A percentile compares a stretch with the other conserved stretches of the same genome.
Evolutionary conservation across 2,797 vertebrate species (phyloP).

Genomic region (Halcyon chelicuti): DNA sequence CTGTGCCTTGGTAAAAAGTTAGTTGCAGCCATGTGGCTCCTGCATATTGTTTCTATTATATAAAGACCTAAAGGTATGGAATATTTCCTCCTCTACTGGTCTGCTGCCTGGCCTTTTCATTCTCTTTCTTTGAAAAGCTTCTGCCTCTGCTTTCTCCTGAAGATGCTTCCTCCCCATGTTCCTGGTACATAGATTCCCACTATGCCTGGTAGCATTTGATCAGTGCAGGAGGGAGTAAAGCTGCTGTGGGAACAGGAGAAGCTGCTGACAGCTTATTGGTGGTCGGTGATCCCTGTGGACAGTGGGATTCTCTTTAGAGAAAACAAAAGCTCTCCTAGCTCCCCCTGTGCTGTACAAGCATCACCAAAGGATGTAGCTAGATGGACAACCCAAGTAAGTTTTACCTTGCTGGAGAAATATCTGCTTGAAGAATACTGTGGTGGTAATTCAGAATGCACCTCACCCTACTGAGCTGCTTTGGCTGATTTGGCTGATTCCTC

Average conservation of each 20-base stretch:
- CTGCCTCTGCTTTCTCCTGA: neutral
- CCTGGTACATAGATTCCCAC: neutral
- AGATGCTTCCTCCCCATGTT: neutral
- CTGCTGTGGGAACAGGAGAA: neutral
- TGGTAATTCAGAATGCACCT: neutral
- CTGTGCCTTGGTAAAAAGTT: neutral
- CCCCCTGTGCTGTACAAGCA: neutral
- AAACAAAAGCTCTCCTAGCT: accelerated
- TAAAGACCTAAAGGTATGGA: neutral
- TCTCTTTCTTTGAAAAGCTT: neutral
- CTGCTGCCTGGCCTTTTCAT: neutral
- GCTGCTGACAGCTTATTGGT: neutral
- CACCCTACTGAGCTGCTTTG: neutral
- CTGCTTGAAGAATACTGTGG: neutral
- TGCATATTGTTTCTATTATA: neutral
- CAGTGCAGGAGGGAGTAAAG: neutral
- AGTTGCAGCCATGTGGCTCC: neutral
- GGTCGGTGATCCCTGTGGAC: accelerated
- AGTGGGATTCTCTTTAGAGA: neutral
- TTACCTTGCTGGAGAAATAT: neutral
- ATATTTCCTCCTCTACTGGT: conserved; percentile 46
- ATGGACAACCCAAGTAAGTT: neutral
- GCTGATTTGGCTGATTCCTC: neutral
- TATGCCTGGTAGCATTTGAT: neutral
- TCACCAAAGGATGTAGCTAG: neutral